Evolutionary conservation across 2,797 vertebrate species (phyloP).

Genomic region (Myiotriccus ornatus): DNA sequence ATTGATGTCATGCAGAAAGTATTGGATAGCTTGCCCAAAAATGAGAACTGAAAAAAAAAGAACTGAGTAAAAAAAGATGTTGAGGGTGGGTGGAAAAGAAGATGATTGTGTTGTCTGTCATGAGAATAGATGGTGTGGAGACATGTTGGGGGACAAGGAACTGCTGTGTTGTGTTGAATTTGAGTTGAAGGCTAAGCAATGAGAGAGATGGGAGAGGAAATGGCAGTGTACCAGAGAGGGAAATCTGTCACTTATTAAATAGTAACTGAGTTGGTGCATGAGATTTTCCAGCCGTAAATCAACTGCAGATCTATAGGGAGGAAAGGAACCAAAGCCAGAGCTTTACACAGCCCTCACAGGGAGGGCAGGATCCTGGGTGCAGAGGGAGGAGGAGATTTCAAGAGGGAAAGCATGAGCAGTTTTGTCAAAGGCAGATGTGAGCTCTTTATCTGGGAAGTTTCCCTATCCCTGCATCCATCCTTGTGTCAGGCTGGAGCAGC

Average conservation of each 20-base stretch:
- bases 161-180: slow-evolving; percentile 1
- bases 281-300: not conserved
- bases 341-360: not conserved
- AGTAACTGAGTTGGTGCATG: slow-evolving; percentile 3
- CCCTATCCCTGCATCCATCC: not conserved
- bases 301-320: not conserved
- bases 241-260: slow-evolving; percentile 49
- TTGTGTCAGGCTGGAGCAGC: not conserved
- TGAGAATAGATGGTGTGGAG: not conserved
- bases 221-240: not conserved
- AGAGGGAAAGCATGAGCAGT: not conserved
- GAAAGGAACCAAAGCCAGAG: not conserved
- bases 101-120: not conserved
- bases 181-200: not conserved
- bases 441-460: not conserved
- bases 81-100: not conserved
- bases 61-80: slow-evolving; percentile 12
- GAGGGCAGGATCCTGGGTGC: not conserved
- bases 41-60: not conserved
- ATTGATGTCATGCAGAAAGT: not conserved
- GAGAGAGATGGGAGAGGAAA: not conserved
- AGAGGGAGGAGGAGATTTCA: not conserved
- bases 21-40: not conserved
- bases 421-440: not conserved
- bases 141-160: not conserved